Conservation (phyloP, 92 coral and sea anemone species). For the Epizoanthus scotinus region DNA sequence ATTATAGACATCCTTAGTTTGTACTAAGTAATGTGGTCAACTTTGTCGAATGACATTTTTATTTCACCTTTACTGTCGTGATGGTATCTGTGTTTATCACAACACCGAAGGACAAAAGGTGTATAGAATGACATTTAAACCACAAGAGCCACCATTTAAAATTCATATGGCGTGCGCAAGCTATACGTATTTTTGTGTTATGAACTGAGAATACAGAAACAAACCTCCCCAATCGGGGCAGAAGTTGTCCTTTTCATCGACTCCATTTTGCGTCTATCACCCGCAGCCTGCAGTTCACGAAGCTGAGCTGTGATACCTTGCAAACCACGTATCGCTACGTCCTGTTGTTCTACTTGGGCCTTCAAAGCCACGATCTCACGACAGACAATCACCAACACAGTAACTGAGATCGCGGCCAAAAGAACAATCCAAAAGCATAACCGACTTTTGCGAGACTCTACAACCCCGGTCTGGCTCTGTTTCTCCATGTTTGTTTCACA, state of each 20-base stretch:
- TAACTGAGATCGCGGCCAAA: background rate
- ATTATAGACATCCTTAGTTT: background rate
- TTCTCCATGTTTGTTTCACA: slow-evolving; percentile 21
- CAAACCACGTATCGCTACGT: slow-evolving; percentile 35
- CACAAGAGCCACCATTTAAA: background rate
- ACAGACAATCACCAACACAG: background rate
- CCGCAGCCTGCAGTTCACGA: slow-evolving; percentile 37
- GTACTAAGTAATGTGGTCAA: background rate
- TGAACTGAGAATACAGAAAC: background rate
- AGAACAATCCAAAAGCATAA: background rate
- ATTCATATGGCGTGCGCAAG: background rate
- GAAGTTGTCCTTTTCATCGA: background rate
- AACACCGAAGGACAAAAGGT: slow-evolving; percentile 13
- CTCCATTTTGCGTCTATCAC: slow-evolving; percentile 16
- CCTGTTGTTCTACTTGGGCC: slow-evolving; percentile 49
- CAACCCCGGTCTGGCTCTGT: background rate
- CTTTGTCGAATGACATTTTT: background rate
- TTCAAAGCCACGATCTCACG: slow-evolving; percentile 38
- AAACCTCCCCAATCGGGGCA: slow-evolving; percentile 11
- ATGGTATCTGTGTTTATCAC: background rate
- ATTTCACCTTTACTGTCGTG: background rate
- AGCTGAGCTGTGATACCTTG: slow-evolving; percentile 55
- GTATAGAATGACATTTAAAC: slow-evolving; percentile 25
- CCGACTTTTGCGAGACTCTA: background rate
- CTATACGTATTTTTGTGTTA: background rate